Evolutionary conservation across 37 sponge, comb jelly and placozoan genomes (phyloP), one percentile per base, ranked within the genome.

Genomic region (Spongia lamella): DNA sequence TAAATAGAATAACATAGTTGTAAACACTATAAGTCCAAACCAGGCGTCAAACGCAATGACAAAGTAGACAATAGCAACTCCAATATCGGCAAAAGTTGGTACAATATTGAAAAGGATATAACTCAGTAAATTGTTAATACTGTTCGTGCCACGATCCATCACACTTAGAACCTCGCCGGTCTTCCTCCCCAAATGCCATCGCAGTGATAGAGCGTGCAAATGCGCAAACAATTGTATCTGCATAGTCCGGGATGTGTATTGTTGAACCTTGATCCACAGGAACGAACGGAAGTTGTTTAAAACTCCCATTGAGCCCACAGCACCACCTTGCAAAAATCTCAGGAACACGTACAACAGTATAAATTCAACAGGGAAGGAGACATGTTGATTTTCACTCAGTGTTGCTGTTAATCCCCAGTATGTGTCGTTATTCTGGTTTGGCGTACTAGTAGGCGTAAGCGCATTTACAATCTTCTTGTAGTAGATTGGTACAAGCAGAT

Each of bases 11-110:
- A 80, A 7, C 99, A 98, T 98, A 26, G 99, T 95, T 30, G 68
- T 66, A 69, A 98, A 92, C 25, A 98, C 94, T 53, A 98, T 90
- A 26, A 98, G 84, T 1, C 96, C 99, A 78, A 95, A 98, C 96
- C 96, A 98, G 32, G 68, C 86, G 56, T 98, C 93, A 81, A 98
- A 98, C 7, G 96, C 94, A 11, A 95, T 79, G 22, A 92, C 68
- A 68, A 98, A 98, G 82, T 90, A 98, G 9, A 98, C 82, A 15
- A 98, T 79, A 37, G 96, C 99, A 29, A 98, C 75, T 30, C 79
- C 92, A 4, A 98, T 80, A 68, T 98, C 99, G 26, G 88, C 86
- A 58, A 98, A 73, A 14, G 96, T 90, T 9, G 99, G 99, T 21
- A 56, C 63, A 40, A 98, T 92, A 75, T 79, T 95, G 87, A 98